Base-by-base conservation (phyloP, 1,140 invertebrate species). In the Adoxophyes honmai region DNA sequence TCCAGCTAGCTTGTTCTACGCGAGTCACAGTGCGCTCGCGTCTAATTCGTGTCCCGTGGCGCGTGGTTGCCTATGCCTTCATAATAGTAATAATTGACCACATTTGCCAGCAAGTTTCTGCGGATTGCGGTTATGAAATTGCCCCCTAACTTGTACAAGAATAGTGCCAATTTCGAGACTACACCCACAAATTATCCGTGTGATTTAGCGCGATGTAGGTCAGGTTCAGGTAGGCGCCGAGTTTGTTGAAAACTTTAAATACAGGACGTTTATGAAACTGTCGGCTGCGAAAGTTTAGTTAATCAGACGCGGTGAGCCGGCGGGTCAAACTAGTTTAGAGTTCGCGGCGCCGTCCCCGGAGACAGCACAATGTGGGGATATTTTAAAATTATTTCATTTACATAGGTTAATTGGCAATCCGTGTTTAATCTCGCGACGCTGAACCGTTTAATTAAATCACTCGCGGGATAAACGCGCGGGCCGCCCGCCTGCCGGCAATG, bases 211-310 rank as follows among this genome's bases (percentile, higher is more conserved):
- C 42, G 42, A 18, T 21, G 42, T 48, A 48, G 42, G 42, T 48
- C 42, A 48, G 42, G 42, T 28, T 48, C 42, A 48, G 42, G 42
- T 48, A 33, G 42, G 42, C 42, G 42, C 42, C 28, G 42, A 48
- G 68, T 73, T 48, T 48, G 42, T 48, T 69, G 63, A 64, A 57
- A 73, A 77, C 68, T 76, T 75, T 71, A 70, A 73, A 74, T 72
- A 63, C 64, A 67, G 59, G 62, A 70, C 73, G 72, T 81, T 78
- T 77, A 72, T 76, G 76, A 73, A 78, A 77, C 61, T 71, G 73
- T 69, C 58, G 58, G 62, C 52, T 60, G 21, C 21, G 66, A 75
- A 83, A 81, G 66, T 81, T 80, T 77, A 72, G 80, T 81, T 79
- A 81, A 83, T 83, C 77, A 80, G 66, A 78, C 75, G 67, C 68